Evolutionary conservation across 2,888 invertebrate genomes (phyloP), one percentile per base, ranked within the genome.

Genomic region (Lasiommata megera): DNA sequence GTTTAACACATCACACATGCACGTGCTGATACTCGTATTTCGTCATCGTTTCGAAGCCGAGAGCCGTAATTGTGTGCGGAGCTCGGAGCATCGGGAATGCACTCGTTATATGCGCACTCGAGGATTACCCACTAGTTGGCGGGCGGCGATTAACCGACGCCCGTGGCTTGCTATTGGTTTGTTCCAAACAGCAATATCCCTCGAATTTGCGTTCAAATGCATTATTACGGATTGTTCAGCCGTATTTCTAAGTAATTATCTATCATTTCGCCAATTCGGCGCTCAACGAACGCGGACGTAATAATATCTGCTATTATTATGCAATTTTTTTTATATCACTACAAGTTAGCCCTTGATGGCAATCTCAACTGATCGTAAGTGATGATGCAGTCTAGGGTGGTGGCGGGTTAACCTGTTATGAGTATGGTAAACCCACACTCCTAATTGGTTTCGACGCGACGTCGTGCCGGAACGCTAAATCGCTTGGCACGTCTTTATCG

Each of bases 121-220:
- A 82, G 87, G 88, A 87, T 88, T 87, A 87, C 84, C 80, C 78
- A 76, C 80, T 83, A 80, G 84, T 84, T 82, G 65, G 69, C 60
- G 79, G 81, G 80, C 78, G 76, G 77, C 86, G 86, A 86, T 86
- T 86, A 86, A 82, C 84, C 75, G 76, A 72, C 75, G 76, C 74
- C 74, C 79, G 83, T 76, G 84, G 85, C 79, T 80, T 77, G 71
- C 78, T 77, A 72, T 83, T 73, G 83, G 80, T 79, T 81, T 79
- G 79, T 79, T 81, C 71, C 77, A 68, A 81, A 80, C 74, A 72
- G 69, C 70, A 65, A 61, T 70, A 74, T 72, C 70, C 70, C 77
- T 76, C 74, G 73, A 76, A 78, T 78, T 79, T 70, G 68, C 72
- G 75, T 76, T 73, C 71, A 36, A 54, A 43, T 41, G 54, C 58